These are phyloP conservation scores for Paratrypauchen microcephalus DNA, from an alignment of 2,797 vertebrate genomes.

Conservation along the genomic window DNA sequence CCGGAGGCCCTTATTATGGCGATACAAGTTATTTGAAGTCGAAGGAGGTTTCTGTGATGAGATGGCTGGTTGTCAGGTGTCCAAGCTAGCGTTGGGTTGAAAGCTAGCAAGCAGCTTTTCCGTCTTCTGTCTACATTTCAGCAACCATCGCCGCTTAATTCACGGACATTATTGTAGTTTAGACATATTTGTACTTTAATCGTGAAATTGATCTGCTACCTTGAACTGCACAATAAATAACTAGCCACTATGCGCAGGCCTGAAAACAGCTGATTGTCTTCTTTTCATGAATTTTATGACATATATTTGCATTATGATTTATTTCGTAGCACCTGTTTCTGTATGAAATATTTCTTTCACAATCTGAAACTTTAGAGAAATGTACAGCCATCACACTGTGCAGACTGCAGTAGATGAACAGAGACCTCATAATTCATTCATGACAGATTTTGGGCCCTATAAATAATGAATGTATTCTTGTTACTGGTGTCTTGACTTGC, in stretches of 20 bases:
- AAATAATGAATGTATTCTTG: slow-evolving; percentile 72
- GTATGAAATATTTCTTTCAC: not conserved
- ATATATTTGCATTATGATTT: not conserved
- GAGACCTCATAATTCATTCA: slow-evolving; percentile 69
- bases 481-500: slow-evolving; percentile 28
- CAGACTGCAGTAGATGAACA: slow-evolving; percentile 38
- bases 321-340: not conserved
- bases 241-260: slow-evolving; percentile 41
- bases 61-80: slow-evolving; percentile 70
- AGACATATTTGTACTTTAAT: not conserved
- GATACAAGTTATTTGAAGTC: slow-evolving; percentile 16
- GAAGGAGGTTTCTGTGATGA: slow-evolving; percentile 49
- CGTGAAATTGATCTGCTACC: not conserved
- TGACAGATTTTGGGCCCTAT: slow-evolving; percentile 50
- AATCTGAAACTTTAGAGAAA: not conserved
- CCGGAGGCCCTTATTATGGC: not conserved
- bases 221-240: not conserved
- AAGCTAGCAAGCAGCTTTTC: slow-evolving; percentile 19
- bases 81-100: slow-evolving; percentile 42
- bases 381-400: slow-evolving; percentile 3
- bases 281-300: not conserved
- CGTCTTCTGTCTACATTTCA: slow-evolving; percentile 11
- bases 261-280: slow-evolving; percentile 1
- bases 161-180: not conserved
- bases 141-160: not conserved